Conservation (phyloP, 2,797 vertebrate genomes). For the Artibeus lituratus region DNA sequence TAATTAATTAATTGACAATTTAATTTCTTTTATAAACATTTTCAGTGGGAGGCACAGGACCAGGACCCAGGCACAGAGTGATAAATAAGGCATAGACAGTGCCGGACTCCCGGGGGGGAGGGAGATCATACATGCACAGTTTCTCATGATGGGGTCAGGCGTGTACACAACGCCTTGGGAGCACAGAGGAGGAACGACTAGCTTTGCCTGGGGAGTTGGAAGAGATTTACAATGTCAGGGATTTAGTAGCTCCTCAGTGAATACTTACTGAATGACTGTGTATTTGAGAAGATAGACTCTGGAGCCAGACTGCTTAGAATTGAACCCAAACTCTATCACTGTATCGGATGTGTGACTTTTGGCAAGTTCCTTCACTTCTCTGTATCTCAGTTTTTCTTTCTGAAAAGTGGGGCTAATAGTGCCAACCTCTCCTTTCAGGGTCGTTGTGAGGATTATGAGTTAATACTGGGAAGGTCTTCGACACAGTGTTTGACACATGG, state of each 20-base stretch:
- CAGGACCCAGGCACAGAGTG: background rate
- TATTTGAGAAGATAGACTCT: background rate
- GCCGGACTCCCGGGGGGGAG: background rate
- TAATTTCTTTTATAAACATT: background rate
- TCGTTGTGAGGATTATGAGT: background rate
- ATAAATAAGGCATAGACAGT: background rate
- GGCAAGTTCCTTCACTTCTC: background rate
- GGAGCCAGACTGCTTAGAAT: background rate
- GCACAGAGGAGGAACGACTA: background rate
- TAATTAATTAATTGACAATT: background rate
- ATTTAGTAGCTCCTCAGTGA: background rate
- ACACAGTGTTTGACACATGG: rapidly evolving
- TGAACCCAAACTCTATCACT: background rate
- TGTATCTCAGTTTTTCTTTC: background rate
- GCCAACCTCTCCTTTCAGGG: background rate
- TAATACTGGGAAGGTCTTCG: background rate
- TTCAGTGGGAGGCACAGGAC: background rate
- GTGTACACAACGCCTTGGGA: background rate
- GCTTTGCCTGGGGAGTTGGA: background rate
- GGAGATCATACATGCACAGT: background rate
- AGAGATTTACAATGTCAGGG: background rate
- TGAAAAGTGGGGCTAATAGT: background rate
- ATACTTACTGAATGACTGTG: background rate
- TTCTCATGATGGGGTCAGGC: background rate
- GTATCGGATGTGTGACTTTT: background rate